Base-by-base conservation (phyloP, 1,140 invertebrate genomes). In the Aporrectodea caliginosa region DNA sequence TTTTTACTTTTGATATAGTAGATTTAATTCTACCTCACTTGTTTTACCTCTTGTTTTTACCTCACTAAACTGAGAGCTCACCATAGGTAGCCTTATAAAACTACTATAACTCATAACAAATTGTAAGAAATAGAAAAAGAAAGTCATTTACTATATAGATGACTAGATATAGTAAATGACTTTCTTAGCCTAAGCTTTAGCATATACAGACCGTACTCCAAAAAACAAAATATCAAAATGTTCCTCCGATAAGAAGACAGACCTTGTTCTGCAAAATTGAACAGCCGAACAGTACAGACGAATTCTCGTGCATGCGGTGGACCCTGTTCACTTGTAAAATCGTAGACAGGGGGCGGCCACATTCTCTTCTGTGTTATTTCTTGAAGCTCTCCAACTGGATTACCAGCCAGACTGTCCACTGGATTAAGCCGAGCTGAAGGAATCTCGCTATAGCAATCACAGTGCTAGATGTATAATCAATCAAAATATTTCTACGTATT, bases 361-460 rank as follows among this genome's bases (percentile, higher is more conserved):
- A 95, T 93, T 77, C 93, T 92, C 78, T 94, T 94, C 94, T 98
- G 98, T 84, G 96, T 98, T 87, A 98, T 92, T 88, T 98, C 97
- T 89, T 98, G 96, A 16, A 98, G 89, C 88, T 94, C 93, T 32
- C 97, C 96, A 82, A 98, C 96, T 22, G 96, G 97, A 88, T 98
- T 98, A 16, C 90, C 86, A 27, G 82, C 79, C 2, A 82, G 81
- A 43, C 83, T 84, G 35, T 84, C 85, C 16, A 84, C 84, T 16
- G 75, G 27, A 68, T 76, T 35, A 16, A 76, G 33, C n/a, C 43
- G 6, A 22, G 43, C 34, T 32, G 30, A 74, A 74, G 73, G 27
- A 31, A 34, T 33, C 34, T 74, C 73, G 33, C 73, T 74, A 22
- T 22, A 58, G n/a, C n/a, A n/a, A n/a, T n/a, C n/a, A n/a, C n/a